phyloP scores from a whole-genome alignment of 2,888 invertebrate genomes.

The Polyploca ridens region DNA sequence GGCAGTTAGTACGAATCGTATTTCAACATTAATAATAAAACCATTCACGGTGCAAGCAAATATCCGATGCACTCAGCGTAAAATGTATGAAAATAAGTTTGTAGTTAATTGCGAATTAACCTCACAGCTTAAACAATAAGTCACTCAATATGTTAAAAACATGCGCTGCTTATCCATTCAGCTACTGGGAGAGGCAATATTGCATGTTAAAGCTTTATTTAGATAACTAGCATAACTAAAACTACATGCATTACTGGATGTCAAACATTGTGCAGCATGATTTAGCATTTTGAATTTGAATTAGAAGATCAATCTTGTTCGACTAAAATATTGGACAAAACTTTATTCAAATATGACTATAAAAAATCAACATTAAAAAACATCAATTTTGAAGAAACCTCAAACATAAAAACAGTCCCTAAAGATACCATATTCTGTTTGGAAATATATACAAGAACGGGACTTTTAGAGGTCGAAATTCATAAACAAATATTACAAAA shows the following conservation, averaged over 20 bases:
- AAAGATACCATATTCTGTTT: neutral
- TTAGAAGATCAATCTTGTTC: too few relatives aligned
- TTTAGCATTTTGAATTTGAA: too few relatives aligned
- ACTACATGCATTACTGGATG: too few relatives aligned
- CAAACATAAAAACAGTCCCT: neutral
- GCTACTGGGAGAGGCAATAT: neutral
- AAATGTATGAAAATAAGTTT: constrained; percentile 17
- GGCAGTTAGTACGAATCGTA: constrained; percentile 3
- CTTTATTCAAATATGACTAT: too few relatives aligned
- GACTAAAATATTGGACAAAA: too few relatives aligned
- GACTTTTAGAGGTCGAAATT: constrained; percentile 5
- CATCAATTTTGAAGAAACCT: too few relatives aligned
- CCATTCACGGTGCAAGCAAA: neutral
- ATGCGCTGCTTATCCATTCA: neutral
- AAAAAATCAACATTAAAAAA: too few relatives aligned
- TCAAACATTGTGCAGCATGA: too few relatives aligned
- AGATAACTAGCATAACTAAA: too few relatives aligned
- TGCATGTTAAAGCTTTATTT: neutral
- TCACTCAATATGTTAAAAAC: neutral
- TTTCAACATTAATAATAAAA: constrained; percentile 14
- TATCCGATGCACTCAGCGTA: constrained; percentile 17
- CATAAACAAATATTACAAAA: constrained; percentile 14
- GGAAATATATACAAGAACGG: constrained; percentile 24
- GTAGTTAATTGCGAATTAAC: neutral
- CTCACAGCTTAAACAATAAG: neutral